Percentiles rank a stretch among this genome's conserved stretches.
These are phyloP conservation scores for Dioctria rufipes DNA, from an alignment of 2,888 invertebrate species.

Conservation along the genomic window DNA sequence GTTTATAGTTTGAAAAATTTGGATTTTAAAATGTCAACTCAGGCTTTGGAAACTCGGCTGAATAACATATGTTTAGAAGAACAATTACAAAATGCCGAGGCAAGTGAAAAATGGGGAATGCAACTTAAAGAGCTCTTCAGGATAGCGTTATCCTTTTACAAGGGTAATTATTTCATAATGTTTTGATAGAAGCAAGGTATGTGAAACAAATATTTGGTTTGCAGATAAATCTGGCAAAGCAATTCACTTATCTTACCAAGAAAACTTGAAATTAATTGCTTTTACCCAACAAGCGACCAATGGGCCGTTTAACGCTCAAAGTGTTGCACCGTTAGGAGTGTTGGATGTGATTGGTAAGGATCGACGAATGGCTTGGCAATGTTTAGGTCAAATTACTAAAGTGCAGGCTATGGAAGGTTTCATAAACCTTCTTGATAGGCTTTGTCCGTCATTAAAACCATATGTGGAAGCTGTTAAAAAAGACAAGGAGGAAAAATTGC, in stretches of 20 bases:
- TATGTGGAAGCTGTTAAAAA: constrained; percentile 93
- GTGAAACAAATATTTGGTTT: constrained; percentile 23
- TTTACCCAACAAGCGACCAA: constrained; percentile 92
- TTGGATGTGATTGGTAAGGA: constrained; percentile 96
- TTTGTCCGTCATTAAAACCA: constrained; percentile 92
- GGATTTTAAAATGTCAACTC: constrained; percentile 22
- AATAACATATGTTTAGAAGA: constrained; percentile 34
- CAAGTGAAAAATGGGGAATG: constrained; percentile 77
- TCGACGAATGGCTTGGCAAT: constrained; percentile 93
- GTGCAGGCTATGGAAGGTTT: constrained; percentile 95
- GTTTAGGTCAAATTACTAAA: constrained; percentile 86
- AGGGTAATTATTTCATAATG: constrained; percentile 78
- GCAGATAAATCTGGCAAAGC: constrained; percentile 98
- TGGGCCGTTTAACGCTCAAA: constrained; percentile 83
- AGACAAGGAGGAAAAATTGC: constrained; percentile 86
- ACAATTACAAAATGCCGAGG: constrained; percentile 7
- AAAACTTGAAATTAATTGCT: constrained; percentile 91
- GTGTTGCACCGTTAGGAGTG: constrained; percentile 88
- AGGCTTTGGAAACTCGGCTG: constrained; percentile 31
- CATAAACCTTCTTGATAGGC: constrained; percentile 86
- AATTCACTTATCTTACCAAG: constrained; percentile 93
- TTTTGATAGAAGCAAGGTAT: too few relatives aligned
- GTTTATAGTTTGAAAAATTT: too few relatives aligned
- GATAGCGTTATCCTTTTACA: constrained; percentile 91
- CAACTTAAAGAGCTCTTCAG: constrained; percentile 87